Percentiles rank a stretch among this genome's conserved stretches.
These are phyloP conservation scores for Phalacrocorax aristotelis DNA, from an alignment of 2,113 vertebrate genomes.

Conservation along the genomic window DNA sequence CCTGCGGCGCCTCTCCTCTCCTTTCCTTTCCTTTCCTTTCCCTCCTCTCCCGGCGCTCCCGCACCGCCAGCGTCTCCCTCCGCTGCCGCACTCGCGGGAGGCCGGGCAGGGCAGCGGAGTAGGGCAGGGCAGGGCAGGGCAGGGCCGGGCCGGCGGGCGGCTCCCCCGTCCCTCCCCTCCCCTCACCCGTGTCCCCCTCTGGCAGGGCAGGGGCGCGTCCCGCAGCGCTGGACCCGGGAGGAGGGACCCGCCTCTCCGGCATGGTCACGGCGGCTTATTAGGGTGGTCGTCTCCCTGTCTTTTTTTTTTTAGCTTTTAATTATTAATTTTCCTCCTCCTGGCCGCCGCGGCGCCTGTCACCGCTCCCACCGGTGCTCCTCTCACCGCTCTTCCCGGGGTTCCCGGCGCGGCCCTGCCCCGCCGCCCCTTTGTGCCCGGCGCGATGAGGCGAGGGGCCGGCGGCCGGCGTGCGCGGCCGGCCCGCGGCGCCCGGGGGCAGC, in stretches of 20 bases:
- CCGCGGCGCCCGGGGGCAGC: too few species aligned
- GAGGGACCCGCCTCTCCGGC: neutral
- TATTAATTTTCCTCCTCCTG: too few species aligned
- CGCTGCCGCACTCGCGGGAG: neutral
- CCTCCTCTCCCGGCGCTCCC: too few species aligned
- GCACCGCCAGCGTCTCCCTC: too few species aligned
- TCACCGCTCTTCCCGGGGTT: too few species aligned
- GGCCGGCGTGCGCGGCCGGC: too few species aligned
- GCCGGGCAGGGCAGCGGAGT: neutral
- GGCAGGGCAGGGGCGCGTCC: neutral
- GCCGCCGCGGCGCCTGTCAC: too few species aligned
- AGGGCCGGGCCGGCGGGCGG: neutral
- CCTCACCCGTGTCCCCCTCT: neutral
- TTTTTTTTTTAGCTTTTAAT: too few species aligned
- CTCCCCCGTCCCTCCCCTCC: neutral
- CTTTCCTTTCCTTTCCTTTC: neutral
- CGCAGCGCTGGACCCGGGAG: neutral
- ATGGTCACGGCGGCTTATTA: neutral
- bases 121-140: neutral
- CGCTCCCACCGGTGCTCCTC: too few species aligned
- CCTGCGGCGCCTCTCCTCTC: neutral
- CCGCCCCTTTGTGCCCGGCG: too few species aligned
- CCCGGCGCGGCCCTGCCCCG: too few species aligned
- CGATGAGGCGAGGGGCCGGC: too few species aligned
- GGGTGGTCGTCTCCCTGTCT: neutral